Conservation (phyloP, 2,888 invertebrate species). For the Drosophila cognata region DNA sequence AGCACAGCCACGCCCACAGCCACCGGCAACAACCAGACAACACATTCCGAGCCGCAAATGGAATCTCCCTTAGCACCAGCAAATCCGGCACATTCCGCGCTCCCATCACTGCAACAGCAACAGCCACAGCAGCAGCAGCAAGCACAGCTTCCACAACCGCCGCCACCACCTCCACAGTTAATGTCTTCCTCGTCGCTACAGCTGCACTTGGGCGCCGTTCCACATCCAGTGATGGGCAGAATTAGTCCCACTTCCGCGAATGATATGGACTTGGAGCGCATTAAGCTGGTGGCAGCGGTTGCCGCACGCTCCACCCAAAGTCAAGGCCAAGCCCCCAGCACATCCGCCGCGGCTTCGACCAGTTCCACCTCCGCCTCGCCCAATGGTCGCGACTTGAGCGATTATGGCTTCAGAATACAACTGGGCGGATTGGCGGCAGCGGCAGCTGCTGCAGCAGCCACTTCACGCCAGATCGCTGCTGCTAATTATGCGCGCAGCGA, state of each 20-base stretch:
- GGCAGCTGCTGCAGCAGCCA: slow-evolving; percentile 83
- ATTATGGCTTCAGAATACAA: slow-evolving; percentile 85
- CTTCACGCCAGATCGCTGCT: slow-evolving; percentile 83
- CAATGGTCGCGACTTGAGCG: slow-evolving; percentile 83
- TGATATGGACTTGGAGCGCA: slow-evolving; percentile 84
- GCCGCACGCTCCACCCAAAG: slow-evolving; percentile 70
- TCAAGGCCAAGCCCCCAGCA: slow-evolving; percentile 58
- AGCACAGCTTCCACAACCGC: slow-evolving; percentile 28
- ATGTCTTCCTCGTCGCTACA: slow-evolving; percentile 32
- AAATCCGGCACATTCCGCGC: slow-evolving; percentile 53
- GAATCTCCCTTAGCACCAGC: slow-evolving; percentile 36
- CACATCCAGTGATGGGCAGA: slow-evolving; percentile 43
- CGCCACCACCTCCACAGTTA: slow-evolving; percentile 30
- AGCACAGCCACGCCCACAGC: slow-evolving; percentile 41
- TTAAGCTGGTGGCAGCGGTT: slow-evolving; percentile 84
- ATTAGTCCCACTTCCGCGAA: slow-evolving; percentile 45
- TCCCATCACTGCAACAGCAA: slow-evolving; percentile 36
- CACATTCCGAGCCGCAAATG: slow-evolving; percentile 68
- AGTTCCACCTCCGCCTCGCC: slow-evolving; percentile 56
- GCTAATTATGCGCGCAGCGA: slow-evolving; percentile 85
- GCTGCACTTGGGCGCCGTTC: slow-evolving; percentile 33
- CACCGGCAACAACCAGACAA: slow-evolving; percentile 55
- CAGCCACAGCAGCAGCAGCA: slow-evolving; percentile 32
- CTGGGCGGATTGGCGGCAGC: slow-evolving; percentile 85
- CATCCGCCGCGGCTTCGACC: slow-evolving; percentile 54